phyloP scores from a whole-genome alignment of 2,888 invertebrate genomes.

The Apoda limacodes region DNA sequence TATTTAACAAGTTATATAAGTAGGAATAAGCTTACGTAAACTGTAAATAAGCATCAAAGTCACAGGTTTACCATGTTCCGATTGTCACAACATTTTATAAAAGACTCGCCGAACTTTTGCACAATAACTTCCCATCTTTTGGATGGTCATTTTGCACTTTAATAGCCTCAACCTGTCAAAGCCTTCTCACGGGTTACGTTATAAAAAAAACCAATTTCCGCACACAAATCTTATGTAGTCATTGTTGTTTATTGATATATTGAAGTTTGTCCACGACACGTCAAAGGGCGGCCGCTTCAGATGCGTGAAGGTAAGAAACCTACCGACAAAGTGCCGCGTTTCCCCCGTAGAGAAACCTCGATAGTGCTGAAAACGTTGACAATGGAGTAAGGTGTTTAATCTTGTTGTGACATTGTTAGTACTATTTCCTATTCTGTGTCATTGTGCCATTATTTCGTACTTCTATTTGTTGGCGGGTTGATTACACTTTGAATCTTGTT shows the following conservation, averaged over 20 bases:
- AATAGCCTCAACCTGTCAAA: constrained; percentile 55
- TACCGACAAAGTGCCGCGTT: constrained; percentile 45
- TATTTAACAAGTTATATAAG: too few species aligned
- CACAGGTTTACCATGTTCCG: too few species aligned
- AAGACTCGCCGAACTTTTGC: constrained; percentile 27
- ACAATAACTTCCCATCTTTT: constrained; percentile 39
- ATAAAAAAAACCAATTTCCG: constrained; percentile 67
- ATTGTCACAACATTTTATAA: neutral
- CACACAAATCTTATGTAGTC: constrained; percentile 63
- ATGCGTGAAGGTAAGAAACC: constrained; percentile 17
- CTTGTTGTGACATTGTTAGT: constrained; percentile 48
- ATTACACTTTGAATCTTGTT: constrained; percentile 33
- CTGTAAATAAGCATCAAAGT: too few species aligned
- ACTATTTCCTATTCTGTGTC: too few species aligned
- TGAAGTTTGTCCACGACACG: constrained; percentile 37
- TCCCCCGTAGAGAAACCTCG: constrained; percentile 43
- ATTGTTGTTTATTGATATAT: constrained; percentile 64
- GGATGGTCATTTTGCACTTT: constrained; percentile 31
- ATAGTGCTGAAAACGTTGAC: constrained; percentile 60
- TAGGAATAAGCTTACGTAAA: too few species aligned
- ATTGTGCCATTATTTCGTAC: too few species aligned
- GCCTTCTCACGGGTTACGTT: constrained; percentile 61
- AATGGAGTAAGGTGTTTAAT: constrained; percentile 58
- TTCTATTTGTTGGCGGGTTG: constrained; percentile 42
- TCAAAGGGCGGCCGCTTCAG: constrained; percentile 35